Conservation (phyloP, 23 tunicate species). For the Ascidia mentula region DNA sequence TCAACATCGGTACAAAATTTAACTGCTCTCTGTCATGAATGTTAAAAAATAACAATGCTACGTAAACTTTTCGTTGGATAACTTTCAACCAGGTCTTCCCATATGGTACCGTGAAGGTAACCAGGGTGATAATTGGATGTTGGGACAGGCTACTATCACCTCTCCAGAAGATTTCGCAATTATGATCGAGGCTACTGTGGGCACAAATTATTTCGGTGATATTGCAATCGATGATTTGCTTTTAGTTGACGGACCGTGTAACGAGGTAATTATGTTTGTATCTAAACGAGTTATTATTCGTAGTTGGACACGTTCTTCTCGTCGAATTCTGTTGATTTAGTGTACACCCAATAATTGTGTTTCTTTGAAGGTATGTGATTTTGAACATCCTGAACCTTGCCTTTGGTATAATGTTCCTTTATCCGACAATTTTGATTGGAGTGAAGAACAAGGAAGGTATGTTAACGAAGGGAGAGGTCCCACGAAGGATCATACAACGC, state of each 20-base stretch:
- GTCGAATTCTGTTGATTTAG: no score
- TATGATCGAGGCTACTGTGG: conserved; percentile 46
- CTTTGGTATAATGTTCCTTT: conserved; percentile 53
- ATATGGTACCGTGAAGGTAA: conserved; percentile 57
- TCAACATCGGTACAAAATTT: conserved; percentile 35
- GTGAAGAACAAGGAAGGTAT: conserved; percentile 54
- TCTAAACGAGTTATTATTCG: no score
- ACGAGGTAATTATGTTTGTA: conserved; percentile 32
- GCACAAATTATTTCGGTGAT: conserved; percentile 52
- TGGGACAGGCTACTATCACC: conserved; percentile 38
- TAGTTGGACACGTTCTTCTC: no score
- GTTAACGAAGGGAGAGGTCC: conserved; percentile 45
- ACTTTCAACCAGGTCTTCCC: conserved; percentile 50
- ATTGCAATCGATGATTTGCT: conserved; percentile 68
- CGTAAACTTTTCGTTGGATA: no score
- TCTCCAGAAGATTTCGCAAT: conserved; percentile 32
- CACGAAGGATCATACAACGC: conserved; percentile 45
- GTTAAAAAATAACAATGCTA: no score
- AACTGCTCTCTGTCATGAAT: no score
- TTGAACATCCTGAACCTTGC: conserved; percentile 72
- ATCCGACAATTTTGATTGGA: conserved; percentile 59
- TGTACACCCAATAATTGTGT: neutral
- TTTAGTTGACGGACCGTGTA: conserved; percentile 45
- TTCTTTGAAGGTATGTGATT: conserved; percentile 56
- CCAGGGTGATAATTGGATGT: conserved; percentile 64